Conservation (phyloP, 2,113 vertebrate species). For the Aptenodytes forsteri region DNA sequence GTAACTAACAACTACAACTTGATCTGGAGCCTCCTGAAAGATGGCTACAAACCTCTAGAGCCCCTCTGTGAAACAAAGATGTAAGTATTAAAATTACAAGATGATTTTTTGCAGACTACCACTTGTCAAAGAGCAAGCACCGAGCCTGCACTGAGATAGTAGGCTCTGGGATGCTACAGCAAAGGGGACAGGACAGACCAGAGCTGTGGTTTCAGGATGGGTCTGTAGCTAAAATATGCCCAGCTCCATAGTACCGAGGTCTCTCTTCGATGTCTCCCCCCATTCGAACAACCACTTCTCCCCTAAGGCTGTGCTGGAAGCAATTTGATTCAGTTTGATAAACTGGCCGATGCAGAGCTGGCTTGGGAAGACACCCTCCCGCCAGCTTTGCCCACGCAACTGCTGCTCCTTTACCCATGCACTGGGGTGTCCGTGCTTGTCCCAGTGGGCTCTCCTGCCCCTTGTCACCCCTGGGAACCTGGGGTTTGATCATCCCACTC, state of each 20-base stretch:
- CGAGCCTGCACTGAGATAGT: background rate
- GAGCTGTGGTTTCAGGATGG: background rate
- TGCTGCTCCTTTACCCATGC: background rate
- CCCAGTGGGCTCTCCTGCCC: background rate
- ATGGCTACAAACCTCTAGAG: background rate
- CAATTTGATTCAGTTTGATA: background rate
- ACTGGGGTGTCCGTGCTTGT: background rate
- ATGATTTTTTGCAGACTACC: background rate
- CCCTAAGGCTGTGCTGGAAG: background rate
- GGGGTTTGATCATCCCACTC: background rate
- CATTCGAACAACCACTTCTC: background rate
- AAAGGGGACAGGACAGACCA: fast-evolving
- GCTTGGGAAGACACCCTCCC: background rate
- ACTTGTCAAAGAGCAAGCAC: background rate
- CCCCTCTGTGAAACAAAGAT: background rate
- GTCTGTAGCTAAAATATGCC: background rate
- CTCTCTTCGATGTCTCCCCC: background rate
- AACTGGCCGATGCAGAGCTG: background rate
- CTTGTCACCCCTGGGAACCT: background rate
- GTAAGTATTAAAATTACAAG: background rate
- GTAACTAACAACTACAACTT: background rate
- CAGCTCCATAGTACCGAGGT: background rate
- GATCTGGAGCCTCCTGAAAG: background rate
- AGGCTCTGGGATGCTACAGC: background rate
- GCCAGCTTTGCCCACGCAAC: fast-evolving